Conservation (phyloP, 2,113 vertebrate species). For the Mobula hypostoma region DNA sequence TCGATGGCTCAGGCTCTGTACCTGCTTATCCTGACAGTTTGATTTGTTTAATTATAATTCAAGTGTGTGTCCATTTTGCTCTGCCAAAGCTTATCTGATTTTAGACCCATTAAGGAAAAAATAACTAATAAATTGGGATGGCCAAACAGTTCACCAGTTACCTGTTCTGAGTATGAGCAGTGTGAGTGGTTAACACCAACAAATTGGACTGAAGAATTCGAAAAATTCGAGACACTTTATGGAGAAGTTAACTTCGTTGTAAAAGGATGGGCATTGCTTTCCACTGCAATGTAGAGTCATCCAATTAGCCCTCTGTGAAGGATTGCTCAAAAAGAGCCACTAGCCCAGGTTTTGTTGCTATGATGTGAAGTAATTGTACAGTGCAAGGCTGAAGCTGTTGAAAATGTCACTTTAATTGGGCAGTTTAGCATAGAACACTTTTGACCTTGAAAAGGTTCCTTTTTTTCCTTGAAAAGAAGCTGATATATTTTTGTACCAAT, state of each 20-base stretch:
- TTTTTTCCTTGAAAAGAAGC: neutral
- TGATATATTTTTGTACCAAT: neutral
- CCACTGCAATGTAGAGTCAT: constrained; percentile 39
- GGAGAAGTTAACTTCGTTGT: neutral
- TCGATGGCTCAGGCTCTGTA: neutral
- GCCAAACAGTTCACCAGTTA: neutral
- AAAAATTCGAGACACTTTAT: neutral
- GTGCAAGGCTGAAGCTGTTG: constrained; percentile 43
- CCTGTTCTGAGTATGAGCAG: neutral
- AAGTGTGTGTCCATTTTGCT: neutral
- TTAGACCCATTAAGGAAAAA: neutral
- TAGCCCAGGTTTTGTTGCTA: constrained; percentile 47
- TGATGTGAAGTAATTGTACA: constrained; percentile 48
- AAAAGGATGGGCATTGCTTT: constrained; percentile 40
- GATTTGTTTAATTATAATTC: neutral
- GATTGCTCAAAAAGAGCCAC: constrained; percentile 28
- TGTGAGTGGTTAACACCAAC: neutral
- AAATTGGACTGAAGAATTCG: neutral
- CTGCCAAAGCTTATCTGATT: neutral
- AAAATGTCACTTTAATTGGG: constrained; percentile 49
- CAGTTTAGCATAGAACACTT: constrained; percentile 44
- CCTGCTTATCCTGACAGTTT: neutral
- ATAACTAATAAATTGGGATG: neutral
- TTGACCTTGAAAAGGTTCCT: constrained; percentile 47
- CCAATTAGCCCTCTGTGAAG: constrained; percentile 45